Evolutionary conservation across 2,888 invertebrate species (phyloP), one percentile per base, ranked within the genome.

Genomic region (Platerodrilus igneus): DNA sequence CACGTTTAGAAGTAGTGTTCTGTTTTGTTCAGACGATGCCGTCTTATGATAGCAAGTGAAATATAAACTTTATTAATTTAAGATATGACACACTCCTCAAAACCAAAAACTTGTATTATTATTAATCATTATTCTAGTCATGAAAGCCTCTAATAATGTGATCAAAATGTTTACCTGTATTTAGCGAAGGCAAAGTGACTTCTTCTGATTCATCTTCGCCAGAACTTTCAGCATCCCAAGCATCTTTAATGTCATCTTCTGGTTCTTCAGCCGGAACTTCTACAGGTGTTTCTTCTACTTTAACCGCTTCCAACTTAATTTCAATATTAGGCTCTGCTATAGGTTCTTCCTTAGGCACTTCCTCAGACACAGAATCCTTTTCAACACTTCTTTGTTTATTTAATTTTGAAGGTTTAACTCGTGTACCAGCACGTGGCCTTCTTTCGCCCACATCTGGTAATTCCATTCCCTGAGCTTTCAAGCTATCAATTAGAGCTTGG

Each of bases 401-500:
- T 47, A 81, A 66, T 60, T 82, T 86, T 43, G 74, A 79, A 6
- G 81, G 79, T 58, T 82, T 78, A 47, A 87, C 70, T 62, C 89
- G 76, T 3, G 89, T 86, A 21, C 91, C 86, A 60, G 77, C 76
- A 49, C 83, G 66, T 1, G 72, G 70, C 56, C 67, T 69, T 56
- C 69, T 75, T 64, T 79, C 76, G 41, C 81, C 81, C 16, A 79
- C 78, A 50, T 83, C 81, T 0, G 89, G 89, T 43, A 91, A 72
- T 59, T 84, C 86, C 15, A 88, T 70, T 41, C 94, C 94, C 69
- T 91, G 89, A 5, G 89, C 91, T 67, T 89, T 91, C 22, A 93
- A 71, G 2, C 86, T 84, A 34, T 93, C 91, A 45, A 96, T 70
- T 76, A 93, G 79, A 39, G 88, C 89, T 65, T 90, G 87, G 4